phyloP scores from a whole-genome alignment of 2,888 invertebrate genomes.

The Stratiomys singularior region DNA sequence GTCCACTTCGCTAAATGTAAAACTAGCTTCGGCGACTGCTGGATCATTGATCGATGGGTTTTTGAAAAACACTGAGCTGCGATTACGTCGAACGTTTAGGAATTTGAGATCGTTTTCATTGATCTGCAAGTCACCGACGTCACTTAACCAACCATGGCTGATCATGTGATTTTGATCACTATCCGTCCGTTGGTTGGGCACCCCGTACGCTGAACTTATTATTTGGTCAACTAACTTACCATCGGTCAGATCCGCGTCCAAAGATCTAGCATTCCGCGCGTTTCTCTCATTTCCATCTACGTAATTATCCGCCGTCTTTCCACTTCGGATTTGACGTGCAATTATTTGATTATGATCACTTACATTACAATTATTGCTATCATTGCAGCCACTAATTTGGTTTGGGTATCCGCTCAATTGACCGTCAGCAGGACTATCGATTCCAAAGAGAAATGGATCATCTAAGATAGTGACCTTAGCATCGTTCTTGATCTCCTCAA shows the following conservation, averaged over 20 bases:
- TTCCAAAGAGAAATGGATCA: constrained; percentile 65
- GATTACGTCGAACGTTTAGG: constrained; percentile 59
- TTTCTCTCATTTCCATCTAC: neutral
- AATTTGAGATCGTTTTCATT: constrained; percentile 64
- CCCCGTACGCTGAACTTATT: neutral
- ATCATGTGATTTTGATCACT: neutral
- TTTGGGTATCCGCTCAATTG: constrained; percentile 19
- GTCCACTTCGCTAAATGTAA: constrained; percentile 63
- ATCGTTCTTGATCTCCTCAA: constrained; percentile 54
- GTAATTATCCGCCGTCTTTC: neutral
- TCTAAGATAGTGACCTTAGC: constrained; percentile 65
- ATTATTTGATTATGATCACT: constrained; percentile 47
- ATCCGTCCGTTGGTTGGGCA: neutral
- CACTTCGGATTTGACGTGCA: constrained; percentile 35
- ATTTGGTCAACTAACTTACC: neutral
- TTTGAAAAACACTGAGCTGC: constrained; percentile 47
- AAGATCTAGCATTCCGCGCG: neutral
- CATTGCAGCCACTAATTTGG: constrained; percentile 16
- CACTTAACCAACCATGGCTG: neutral
- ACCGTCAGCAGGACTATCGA: constrained; percentile 53
- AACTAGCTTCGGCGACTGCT: constrained; percentile 59
- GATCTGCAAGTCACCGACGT: constrained; percentile 57
- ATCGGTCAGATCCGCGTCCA: neutral
- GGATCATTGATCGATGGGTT: neutral
- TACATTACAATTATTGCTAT: constrained; percentile 40